These are phyloP conservation scores for Lasioglossum calceatum DNA, from an alignment of 2,888 invertebrate species.

Conservation along the genomic window DNA sequence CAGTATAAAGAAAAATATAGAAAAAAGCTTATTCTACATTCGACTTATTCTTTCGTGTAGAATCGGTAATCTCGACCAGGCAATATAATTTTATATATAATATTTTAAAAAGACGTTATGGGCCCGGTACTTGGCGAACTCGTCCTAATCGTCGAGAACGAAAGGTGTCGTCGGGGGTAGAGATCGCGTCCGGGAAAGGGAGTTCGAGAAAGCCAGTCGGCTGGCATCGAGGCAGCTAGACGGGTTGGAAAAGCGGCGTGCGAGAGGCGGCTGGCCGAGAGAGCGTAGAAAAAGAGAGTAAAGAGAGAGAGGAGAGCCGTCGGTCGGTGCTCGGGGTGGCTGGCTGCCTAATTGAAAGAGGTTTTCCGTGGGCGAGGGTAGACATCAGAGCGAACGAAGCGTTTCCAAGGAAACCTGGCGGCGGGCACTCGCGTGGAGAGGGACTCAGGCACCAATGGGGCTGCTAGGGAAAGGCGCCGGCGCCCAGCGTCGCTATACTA, in stretches of 20 bases:
- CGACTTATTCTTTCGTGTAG: background rate
- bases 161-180: slow-evolving; percentile 22
- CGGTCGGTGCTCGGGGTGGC: slow-evolving; percentile 67
- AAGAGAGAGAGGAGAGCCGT: slow-evolving; percentile 34
- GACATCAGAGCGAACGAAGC: slow-evolving; percentile 78
- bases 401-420: slow-evolving; percentile 83
- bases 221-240: slow-evolving; percentile 33
- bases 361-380: slow-evolving; percentile 77
- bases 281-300: slow-evolving; percentile 26
- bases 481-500: slow-evolving; percentile 79
- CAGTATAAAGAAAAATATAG: too few relatives aligned
- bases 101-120: background rate
- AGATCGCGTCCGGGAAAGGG: slow-evolving; percentile 37
- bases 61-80: background rate
- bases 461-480: slow-evolving; percentile 78
- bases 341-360: slow-evolving; percentile 82
- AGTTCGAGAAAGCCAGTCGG: slow-evolving; percentile 26
- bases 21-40: background rate
- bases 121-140: background rate
- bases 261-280: slow-evolving; percentile 6
- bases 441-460: slow-evolving; percentile 79
- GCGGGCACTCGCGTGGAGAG: slow-evolving; percentile 77
- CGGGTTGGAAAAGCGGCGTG: slow-evolving; percentile 29
- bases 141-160: slow-evolving; percentile 31
- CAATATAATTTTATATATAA: background rate